Evolutionary conservation across 2,797 vertebrate species (phyloP), one percentile per base, ranked within the genome.

Genomic region (Onychomys torridus): DNA sequence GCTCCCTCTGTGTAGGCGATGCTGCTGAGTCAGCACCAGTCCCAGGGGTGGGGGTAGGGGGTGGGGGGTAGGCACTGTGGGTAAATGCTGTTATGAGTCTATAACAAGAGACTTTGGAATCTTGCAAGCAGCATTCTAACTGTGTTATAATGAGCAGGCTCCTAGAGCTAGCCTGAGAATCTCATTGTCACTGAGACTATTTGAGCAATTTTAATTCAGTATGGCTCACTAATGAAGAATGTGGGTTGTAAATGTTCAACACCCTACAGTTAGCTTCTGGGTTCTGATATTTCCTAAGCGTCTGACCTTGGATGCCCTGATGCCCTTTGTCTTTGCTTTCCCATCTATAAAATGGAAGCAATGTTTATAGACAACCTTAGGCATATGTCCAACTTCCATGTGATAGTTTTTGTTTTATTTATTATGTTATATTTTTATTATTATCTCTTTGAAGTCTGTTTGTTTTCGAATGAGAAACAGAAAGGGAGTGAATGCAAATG

Each of bases 1-100:
- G 49, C n/a, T 97, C 89, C 95, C 67, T 89, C 85, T 37, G 71
- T 90, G 81, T 43, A 93, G 90, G 93, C 90, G 71, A 85, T 87
- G 85, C 88, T 69, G 40, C 17, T 4, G 11, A 93, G 67, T 61
- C 65, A 92, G 29, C 84, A 76, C 27, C 43, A n/a, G 37, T 89
- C 93, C 94, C 89, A 73, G 73, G 75, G 88, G 49, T 14, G 49
- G 49, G 49, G 49, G 49, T 49, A 11, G 52, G 43, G 43, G 43
- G 43, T 46, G 43, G 43, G 52, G 52, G 49, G 49, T 6, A 49
- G 46, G 46, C 46, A 10, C 46, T 49, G 46, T 1, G 8, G 46
- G 46, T n/a, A n/a, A n/a, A n/a, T n/a, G n/a, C n/a, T 43, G 61
- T 5, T 57, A 73, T 27, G 17, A 10, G 59, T 65, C 16, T 2